Percentiles rank a stretch among this genome's conserved stretches.
Conservation (phyloP, 2,888 invertebrate genomes). For the Scaptomyza polygonia region DNA sequence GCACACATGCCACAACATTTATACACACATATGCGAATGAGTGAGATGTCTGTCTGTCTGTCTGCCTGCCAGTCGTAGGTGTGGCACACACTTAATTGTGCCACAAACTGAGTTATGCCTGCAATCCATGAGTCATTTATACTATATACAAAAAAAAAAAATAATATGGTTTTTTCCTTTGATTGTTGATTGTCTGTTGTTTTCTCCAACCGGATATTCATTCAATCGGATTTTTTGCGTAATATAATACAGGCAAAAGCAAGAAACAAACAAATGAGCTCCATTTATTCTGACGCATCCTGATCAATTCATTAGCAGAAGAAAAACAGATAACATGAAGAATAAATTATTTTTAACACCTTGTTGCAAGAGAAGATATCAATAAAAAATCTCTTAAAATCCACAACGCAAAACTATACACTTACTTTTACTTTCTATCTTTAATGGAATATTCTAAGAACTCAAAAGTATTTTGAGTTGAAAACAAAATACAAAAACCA, state of each 20-base stretch:
- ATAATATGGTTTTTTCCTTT: slow-evolving; percentile 1
- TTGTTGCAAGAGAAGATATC: background rate
- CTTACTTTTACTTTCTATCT: too few relatives aligned
- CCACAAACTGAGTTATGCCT: slow-evolving; percentile 70
- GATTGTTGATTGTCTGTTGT: slow-evolving; percentile 22
- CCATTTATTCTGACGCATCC: too few relatives aligned
- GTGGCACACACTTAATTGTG: slow-evolving; percentile 62
- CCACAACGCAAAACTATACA: too few relatives aligned
- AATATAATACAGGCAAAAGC: slow-evolving; percentile 12
- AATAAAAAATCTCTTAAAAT: too few relatives aligned
- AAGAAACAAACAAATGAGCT: too few relatives aligned
- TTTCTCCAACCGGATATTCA: slow-evolving; percentile 20
- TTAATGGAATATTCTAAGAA: too few relatives aligned
- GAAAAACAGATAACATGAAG: too few relatives aligned
- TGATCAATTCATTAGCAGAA: too few relatives aligned
- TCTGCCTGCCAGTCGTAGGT: slow-evolving; percentile 10
- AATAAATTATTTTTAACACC: too few relatives aligned
- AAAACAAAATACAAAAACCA: too few relatives aligned
- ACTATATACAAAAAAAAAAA: slow-evolving; percentile 1
- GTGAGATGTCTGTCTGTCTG: slow-evolving; percentile 8
- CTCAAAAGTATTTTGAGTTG: too few relatives aligned
- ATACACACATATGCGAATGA: background rate
- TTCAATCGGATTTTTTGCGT: slow-evolving; percentile 31
- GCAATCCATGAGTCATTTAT: slow-evolving; percentile 49
- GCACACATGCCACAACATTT: background rate